Conservation (phyloP, 2,888 invertebrate genomes). For the Ctena decussata region DNA sequence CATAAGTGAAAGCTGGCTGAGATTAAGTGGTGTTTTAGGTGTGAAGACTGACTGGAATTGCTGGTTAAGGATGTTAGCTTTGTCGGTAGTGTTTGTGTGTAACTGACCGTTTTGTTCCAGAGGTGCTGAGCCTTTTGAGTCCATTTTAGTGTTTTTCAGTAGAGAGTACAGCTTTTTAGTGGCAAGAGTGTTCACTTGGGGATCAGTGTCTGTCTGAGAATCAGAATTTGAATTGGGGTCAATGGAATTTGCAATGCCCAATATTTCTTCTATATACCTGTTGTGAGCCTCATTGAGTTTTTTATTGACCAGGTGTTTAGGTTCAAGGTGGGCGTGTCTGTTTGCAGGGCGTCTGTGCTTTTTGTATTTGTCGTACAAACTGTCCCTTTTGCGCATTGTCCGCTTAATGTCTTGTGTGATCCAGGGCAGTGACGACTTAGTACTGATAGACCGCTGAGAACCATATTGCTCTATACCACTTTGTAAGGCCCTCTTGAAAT, state of each 20-base stretch:
- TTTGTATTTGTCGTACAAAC: neutral
- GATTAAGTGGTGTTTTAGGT: conserved; percentile 27
- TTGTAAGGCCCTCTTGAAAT: neutral
- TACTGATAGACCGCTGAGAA: neutral
- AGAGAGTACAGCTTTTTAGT: conserved; percentile 40
- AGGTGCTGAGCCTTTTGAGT: conserved; percentile 20
- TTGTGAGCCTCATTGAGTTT: neutral
- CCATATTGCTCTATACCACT: neutral
- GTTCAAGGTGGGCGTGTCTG: neutral
- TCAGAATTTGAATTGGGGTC: no score
- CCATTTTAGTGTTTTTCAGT: conserved; percentile 40
- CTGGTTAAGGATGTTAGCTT: conserved; percentile 37
- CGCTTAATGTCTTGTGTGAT: neutral
- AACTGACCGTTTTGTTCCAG: conserved; percentile 25
- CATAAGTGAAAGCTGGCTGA: neutral
- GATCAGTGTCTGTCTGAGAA: no score
- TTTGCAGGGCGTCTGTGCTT: neutral
- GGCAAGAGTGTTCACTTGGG: neutral
- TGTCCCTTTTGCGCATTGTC: neutral
- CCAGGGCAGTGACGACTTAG: neutral
- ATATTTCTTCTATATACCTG: neutral
- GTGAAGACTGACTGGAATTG: conserved; percentile 49
- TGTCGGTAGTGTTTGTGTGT: conserved; percentile 7
- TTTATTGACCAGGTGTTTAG: neutral
- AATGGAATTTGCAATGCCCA: neutral